Base-by-base conservation (phyloP, 2,888 invertebrate species). In the Elegia similella region DNA sequence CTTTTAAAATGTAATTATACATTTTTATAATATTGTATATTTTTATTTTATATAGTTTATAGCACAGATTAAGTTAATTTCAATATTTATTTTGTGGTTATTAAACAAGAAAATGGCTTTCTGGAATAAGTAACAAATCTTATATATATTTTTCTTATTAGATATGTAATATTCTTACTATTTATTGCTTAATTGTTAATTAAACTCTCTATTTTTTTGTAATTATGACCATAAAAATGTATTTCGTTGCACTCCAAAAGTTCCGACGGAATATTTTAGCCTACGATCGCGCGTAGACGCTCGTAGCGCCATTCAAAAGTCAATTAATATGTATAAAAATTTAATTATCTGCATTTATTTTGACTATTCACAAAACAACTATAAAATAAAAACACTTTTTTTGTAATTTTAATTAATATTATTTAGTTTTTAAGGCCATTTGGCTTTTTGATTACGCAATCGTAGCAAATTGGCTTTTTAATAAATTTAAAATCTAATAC, bases 231-330 rank as follows among this genome's bases (percentile, higher is more conserved):
- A 23, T 3, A 23, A 3, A 23, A 23, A 3, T 23, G 23, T 3
- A 23, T 3, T 23, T 23, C 5, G 23, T 23, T 5, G 23, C 23
- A 2, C 57, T 59, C 63, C 58, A 72, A 73, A 79, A 76, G 75
- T 84, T 77, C 90, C 90, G 90, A 66, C 90, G 90, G 90, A 68
- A 75, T 76, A 82, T 88, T 89, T 90, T 88, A 88, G 90, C 90
- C 90, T 90, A 90, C 82, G 75, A 74, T 66, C 67, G 62, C 71
- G 77, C 81, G 80, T 73, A 73, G 60, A 67, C 60, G 65, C 55
- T 72, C 75, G 72, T 73, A 71, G 70, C 73, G 64, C 62, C 62
- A 43, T 42, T 57, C 57, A 64, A 60, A 64, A 62, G 29, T 59
- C 8, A 34, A 6, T 12, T 10, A 56, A 12, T 57, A 53, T 29